A percentile compares a stretch with the other conserved stretches of the same genome.
Conservation (phyloP, 1,140 invertebrate genomes). For the Philopotamus ludificatus region DNA sequence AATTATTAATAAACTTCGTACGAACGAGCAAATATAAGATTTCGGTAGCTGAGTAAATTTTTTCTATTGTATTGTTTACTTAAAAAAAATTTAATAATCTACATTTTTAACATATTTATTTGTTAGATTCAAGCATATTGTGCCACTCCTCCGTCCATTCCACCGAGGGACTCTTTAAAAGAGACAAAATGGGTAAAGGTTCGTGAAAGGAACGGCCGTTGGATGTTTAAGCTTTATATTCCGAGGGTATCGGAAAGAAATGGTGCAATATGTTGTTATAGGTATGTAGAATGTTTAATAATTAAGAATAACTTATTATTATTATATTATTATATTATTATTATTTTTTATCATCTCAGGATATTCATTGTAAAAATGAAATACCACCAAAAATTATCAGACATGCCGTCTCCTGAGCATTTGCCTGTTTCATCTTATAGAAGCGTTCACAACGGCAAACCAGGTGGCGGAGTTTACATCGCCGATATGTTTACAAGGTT, state of each 20-base stretch:
- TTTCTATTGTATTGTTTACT: not conserved
- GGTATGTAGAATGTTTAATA: conserved; percentile 44
- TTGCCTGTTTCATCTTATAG: conserved; percentile 69
- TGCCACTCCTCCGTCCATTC: conserved; percentile 67
- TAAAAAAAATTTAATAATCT: not conserved
- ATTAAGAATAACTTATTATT: not conserved
- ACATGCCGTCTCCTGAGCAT: conserved; percentile 66
- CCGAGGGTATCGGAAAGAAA: conserved; percentile 79
- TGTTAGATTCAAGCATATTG: conserved; percentile 59
- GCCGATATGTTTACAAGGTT: conserved; percentile 78
- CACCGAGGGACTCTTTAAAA: conserved; percentile 64
- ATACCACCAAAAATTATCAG: conserved; percentile 62
- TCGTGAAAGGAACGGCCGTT: conserved; percentile 62
- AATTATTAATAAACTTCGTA: too few species aligned
- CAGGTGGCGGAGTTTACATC: conserved; percentile 67
- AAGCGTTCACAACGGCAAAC: conserved; percentile 62
- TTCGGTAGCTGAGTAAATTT: too few species aligned
- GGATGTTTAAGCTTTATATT: conserved; percentile 69
- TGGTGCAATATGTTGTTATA: conserved; percentile 83
- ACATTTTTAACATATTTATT: not conserved
- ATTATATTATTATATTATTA: not conserved
- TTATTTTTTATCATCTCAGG: conserved; percentile 47
- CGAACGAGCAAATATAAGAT: too few species aligned
- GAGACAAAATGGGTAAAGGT: conserved; percentile 71
- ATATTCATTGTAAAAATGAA: conserved; percentile 74